A percentile compares a stretch with the other conserved stretches of the same genome.
Conservation (phyloP, 2,113 vertebrate species). For the Melanostigma gelatinosum region DNA sequence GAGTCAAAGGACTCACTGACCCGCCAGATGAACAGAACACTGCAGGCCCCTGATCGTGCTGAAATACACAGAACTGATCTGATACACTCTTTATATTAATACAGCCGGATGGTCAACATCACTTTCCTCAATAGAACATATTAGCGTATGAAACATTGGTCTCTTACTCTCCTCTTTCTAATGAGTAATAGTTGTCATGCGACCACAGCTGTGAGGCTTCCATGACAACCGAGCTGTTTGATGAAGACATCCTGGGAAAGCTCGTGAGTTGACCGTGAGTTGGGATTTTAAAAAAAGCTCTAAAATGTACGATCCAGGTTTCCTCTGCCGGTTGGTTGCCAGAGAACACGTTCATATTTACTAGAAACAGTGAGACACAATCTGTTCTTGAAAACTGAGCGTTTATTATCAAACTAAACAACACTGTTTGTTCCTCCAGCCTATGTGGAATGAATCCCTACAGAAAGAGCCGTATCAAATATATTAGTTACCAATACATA, state of each 20-base stretch:
- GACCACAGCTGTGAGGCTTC: neutral
- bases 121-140: neutral
- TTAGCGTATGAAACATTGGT: neutral
- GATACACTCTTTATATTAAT: neutral
- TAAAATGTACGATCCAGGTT: neutral
- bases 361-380: neutral
- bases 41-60: neutral
- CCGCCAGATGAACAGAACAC: neutral
- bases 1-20: neutral
- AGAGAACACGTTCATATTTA: neutral
- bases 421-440: neutral
- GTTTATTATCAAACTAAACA: constrained; percentile 32
- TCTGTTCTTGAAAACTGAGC: constrained; percentile 23
- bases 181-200: neutral
- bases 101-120: neutral
- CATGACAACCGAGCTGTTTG: neutral
- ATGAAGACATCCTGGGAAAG: neutral
- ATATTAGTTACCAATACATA: constrained; percentile 42
- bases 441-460: neutral
- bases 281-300: neutral
- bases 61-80: neutral
- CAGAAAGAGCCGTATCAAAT: constrained; percentile 27
- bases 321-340: neutral
- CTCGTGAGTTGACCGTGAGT: neutral
- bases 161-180: neutral